Evolutionary conservation across 2,888 invertebrate genomes (phyloP).

Genomic region (Tortrix viridana): DNA sequence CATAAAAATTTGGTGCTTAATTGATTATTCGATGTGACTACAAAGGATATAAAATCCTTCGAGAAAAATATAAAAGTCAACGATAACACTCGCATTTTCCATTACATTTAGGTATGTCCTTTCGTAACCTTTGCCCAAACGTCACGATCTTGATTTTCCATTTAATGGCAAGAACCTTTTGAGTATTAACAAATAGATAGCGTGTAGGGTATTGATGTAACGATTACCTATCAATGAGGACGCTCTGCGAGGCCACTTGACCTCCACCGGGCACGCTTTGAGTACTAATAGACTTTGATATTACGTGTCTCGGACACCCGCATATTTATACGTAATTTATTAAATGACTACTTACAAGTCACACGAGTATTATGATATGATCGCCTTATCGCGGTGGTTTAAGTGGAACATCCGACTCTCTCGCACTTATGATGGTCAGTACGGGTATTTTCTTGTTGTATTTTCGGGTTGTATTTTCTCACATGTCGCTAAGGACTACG

Average conservation of each 20-base stretch:
- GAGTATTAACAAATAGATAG: slow-evolving; percentile 15
- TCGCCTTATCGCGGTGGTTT: too few species aligned
- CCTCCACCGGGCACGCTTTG: slow-evolving; percentile 26
- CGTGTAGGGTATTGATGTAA: background rate
- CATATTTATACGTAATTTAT: slow-evolving; percentile 13
- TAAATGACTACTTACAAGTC: background rate
- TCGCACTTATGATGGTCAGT: too few species aligned
- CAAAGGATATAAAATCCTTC: too few species aligned
- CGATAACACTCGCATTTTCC: too few species aligned
- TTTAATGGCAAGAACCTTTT: slow-evolving; percentile 8
- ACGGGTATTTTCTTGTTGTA: too few species aligned
- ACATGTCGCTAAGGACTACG: too few species aligned
- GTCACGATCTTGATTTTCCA: slow-evolving; percentile 1
- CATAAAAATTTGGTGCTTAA: too few species aligned
- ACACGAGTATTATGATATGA: background rate
- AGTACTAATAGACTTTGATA: slow-evolving; percentile 24
- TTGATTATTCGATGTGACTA: too few species aligned
- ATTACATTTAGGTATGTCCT: background rate
- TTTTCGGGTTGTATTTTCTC: too few species aligned
- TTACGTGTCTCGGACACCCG: slow-evolving; percentile 16
- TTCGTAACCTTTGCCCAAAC: background rate
- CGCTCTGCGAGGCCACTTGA: slow-evolving; percentile 30
- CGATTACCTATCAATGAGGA: slow-evolving; percentile 18
- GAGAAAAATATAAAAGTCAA: too few species aligned
- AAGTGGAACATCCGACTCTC: too few species aligned